phyloP scores from a whole-genome alignment of 2,113 vertebrate species.

The Notothenia coriiceps region DNA sequence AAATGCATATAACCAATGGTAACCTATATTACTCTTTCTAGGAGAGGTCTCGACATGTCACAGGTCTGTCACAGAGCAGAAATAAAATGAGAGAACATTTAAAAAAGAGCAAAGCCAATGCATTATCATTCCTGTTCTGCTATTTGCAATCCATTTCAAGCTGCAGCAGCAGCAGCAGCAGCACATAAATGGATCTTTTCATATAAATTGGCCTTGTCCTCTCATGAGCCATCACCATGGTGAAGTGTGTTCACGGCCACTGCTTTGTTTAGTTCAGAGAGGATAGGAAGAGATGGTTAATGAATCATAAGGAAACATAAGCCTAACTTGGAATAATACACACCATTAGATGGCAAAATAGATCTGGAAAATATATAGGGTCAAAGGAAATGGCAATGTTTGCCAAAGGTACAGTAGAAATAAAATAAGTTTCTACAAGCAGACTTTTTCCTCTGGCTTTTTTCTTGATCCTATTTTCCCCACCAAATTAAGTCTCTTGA shows the following conservation, averaged over 20 bases:
- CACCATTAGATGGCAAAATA: background rate
- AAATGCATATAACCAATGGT: background rate
- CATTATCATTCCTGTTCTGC: too few species aligned
- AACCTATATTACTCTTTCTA: background rate
- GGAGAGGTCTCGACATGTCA: background rate
- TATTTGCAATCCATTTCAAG: too few species aligned
- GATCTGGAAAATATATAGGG: too few species aligned
- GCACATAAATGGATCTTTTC: too few species aligned
- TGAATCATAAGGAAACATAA: too few species aligned
- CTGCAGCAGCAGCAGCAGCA: too few species aligned
- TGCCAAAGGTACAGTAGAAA: background rate
- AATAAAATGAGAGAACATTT: conserved; percentile 6
- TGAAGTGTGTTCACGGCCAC: too few species aligned
- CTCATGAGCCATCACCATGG: too few species aligned
- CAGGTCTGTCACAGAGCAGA: background rate
- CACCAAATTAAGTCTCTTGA: background rate
- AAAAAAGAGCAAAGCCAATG: too few species aligned
- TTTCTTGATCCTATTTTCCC: background rate
- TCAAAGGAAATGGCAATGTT: conserved; percentile 6
- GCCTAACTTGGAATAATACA: background rate
- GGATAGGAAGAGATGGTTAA: too few species aligned
- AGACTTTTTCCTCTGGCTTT: background rate
- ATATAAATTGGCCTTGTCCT: too few species aligned
- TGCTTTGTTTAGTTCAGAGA: too few species aligned
- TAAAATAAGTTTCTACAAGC: background rate